Evolutionary conservation across 53 echinoderm and acorn worm genomes (phyloP), one percentile per base, ranked within the genome.

Genomic region (Glandiceps talaboti): DNA sequence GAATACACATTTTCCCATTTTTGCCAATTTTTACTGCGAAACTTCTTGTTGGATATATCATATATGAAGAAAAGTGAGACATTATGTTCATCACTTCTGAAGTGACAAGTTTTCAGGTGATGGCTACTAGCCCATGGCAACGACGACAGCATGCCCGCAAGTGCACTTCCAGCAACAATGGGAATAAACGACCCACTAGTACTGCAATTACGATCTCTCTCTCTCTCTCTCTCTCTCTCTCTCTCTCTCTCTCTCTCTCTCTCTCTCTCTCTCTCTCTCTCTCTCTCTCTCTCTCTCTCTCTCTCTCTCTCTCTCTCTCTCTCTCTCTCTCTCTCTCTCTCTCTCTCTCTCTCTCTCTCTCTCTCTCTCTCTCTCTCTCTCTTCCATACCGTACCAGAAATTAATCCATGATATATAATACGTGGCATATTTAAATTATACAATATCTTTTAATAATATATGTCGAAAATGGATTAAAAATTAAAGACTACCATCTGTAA

Each of bases 171-270:
- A 79, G 25, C 25, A 27, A 45, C 28, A 27, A 1, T 45, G 33
- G 33, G 1, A 79, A 1, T 27, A 45, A 1, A 1, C 79, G 33
- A 32, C 32, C 32, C 28, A 33, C 1, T 0, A 79, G 32, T 0
- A 79, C 32, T 14, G 27, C n/a, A 79, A 33, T n/a, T n/a, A n/a
- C n/a, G n/a, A n/a, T n/a, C n/a, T n/a, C n/a, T n/a, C n/a, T n/a
- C n/a, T n/a, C n/a, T 79, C 79, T 45, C 32, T 79, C 79, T 79
- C 26, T 79, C 27, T 14, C 79, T 33, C 26, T 33, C 79, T 26
- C 79, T 79, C 33, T 1, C 28, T 33, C 64, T 30, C 25, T 26
- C 31, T 12, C 1, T 30, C 78, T 29, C 27, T n/a, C 1, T 29
- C 81, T 6, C 31, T 74, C 74, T 73, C 30, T 74, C 74, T 74